phyloP scores from a whole-genome alignment of 2,888 invertebrate species.

The Parelbella ahira region DNA sequence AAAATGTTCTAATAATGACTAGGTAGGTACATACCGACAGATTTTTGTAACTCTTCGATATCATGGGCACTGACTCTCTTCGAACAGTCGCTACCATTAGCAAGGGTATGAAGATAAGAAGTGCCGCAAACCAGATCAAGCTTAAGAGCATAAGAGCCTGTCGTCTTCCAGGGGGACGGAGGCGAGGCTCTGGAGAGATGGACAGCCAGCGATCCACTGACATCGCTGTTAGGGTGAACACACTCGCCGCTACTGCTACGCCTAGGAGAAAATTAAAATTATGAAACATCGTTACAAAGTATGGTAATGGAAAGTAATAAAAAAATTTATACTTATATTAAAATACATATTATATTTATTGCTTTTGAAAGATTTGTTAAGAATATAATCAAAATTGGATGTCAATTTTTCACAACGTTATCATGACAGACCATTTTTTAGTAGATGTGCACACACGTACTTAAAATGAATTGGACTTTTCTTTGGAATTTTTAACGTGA shows the following conservation, averaged over 20 bases:
- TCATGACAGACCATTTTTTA: too few species aligned
- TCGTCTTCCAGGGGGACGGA: slow-evolving; percentile 81
- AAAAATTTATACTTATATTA: too few species aligned
- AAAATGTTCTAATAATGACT: too few species aligned
- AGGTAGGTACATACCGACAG: slow-evolving; percentile 64
- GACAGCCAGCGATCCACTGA: slow-evolving; percentile 88
- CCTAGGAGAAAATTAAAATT: slow-evolving; percentile 77
- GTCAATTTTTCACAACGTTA: too few species aligned
- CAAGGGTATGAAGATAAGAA: slow-evolving; percentile 84
- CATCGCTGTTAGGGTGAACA: slow-evolving; percentile 89
- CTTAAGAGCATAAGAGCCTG: slow-evolving; percentile 83
- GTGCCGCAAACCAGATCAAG: slow-evolving; percentile 84
- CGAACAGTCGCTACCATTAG: slow-evolving; percentile 72
- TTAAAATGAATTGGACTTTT: too few species aligned
- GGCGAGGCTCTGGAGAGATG: slow-evolving; percentile 83
- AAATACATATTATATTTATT: too few species aligned
- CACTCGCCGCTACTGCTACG: slow-evolving; percentile 87
- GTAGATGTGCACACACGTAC: too few species aligned
- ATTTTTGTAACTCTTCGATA: slow-evolving; percentile 53
- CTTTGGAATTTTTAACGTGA: too few species aligned
- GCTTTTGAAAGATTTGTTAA: too few species aligned
- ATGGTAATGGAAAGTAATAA: too few species aligned
- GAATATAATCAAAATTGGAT: too few species aligned
- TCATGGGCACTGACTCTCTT: slow-evolving; percentile 59
- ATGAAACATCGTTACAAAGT: too few species aligned